phyloP scores from a whole-genome alignment of 2,797 vertebrate genomes.

The Alectoris magna region DNA sequence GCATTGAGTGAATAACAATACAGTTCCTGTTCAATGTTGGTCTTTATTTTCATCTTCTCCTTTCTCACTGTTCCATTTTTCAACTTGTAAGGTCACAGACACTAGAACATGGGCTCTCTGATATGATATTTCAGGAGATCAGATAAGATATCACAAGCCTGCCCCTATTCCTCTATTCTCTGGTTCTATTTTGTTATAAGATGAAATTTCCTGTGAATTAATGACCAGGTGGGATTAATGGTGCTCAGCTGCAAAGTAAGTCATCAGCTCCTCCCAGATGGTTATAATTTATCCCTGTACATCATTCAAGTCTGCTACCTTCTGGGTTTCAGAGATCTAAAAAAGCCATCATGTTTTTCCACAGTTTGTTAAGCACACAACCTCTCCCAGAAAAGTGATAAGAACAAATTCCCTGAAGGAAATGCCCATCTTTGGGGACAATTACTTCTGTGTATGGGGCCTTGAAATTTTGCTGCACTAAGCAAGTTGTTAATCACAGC shows the following conservation, averaged over 20 bases:
- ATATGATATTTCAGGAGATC: background rate
- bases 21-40: background rate
- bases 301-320: background rate
- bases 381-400: background rate
- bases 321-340: background rate
- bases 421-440: background rate
- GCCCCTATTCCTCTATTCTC: background rate
- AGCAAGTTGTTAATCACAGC: background rate
- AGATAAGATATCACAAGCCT: background rate
- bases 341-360: background rate
- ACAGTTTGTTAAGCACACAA: background rate
- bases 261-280: background rate
- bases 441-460: background rate
- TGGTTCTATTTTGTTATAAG: background rate
- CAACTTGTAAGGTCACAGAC: background rate
- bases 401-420: background rate
- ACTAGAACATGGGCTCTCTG: background rate
- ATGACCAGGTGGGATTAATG: background rate
- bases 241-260: conserved; percentile 24
- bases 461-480: background rate
- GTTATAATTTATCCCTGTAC: background rate
- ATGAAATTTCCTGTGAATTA: conserved; percentile 30
- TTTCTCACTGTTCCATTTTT: background rate
- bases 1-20: background rate
- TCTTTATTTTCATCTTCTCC: background rate